Evolutionary conservation across 2,888 invertebrate species (phyloP), one percentile per base, ranked within the genome.

Genomic region (Empis livida): DNA sequence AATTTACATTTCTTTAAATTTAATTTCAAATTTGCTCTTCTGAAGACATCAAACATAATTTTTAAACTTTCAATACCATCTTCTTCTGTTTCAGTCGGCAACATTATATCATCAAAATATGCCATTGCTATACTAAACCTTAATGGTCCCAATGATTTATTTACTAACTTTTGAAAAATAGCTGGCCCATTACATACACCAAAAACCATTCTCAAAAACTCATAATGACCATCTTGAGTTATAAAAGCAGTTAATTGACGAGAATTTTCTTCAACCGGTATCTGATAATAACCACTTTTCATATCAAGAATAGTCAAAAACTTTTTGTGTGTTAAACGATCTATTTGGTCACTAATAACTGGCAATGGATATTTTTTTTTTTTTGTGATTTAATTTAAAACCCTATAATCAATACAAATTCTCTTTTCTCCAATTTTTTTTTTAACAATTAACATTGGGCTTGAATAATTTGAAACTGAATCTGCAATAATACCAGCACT

Each of bases 131-230:
- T 41, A 14, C 15, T 37, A 42, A 31, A 38, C 37, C 47, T 42
- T 20, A 49, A 35, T 10, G 38, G 42, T 32, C 47, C 39, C 30
- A 47, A 42, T 3, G 40, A 35, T 31, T 39, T 40, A 46, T 40
- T 44, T 2, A 62, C 56, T 41, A 56, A 45, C 17, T 57, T 43
- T 46, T 60, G 60, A 51, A 62, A 64, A 17, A 42, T 14, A 5
- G 16, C 32, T 11, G 58, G 59, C 3, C 60, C 58, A 46, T 62
- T 62, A 5, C 51, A 31, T 5, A 63, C 50, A 3, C 63, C 64
- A 48, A 63, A 68, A 4, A 61, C 59, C 58, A 64, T 31, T 15
- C 43, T 11, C 14, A 30, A 39, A 31, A 41, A 49, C 57, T 6
- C 52, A 51, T 51, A 58, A 49, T 60, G 55, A 52, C 16, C 50